Evolutionary conservation across 2,888 invertebrate species (phyloP), one percentile per base, ranked within the genome.

Genomic region (Apodemia hepburni): DNA sequence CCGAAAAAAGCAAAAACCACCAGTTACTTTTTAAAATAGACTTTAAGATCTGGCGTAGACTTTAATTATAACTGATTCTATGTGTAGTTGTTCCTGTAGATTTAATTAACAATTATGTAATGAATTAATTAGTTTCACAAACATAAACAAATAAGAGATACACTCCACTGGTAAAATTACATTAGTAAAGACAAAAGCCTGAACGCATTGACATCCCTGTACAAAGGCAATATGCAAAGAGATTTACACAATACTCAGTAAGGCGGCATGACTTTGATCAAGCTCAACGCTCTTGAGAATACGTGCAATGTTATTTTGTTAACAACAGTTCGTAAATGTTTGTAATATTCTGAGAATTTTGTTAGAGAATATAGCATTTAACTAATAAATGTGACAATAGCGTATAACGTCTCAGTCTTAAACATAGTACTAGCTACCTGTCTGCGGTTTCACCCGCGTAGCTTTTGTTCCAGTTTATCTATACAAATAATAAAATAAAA

Each of bases 241-340:
- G 47, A 62, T 58, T 61, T 61, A n/a, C 61, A 47, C 58, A 61
- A 61, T 61, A 29, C 61, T 57, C 42, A 54, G 18, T 38, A 57
- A 61, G 27, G 47, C 61, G 58, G 47, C 45, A 62, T 62, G 58
- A 47, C 58, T 58, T 62, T 58, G 58, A 62, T 62, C 49, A 47
- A 47, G 60, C 47, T 33, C 42, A 45, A 33, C 47, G 58, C 58
- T 29, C 17, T 22, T 58, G 47, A 58, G 58, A 47, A 58, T 58
- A 58, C 58, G 58, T 58, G 47, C 35, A 59, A 62, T 58, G 49
- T 49, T 35, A 62, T 47, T 62, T 62, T 62, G 62, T 62, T 47
- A 49, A 61, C 54, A 27, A 57, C 58, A 29, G 60, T 60, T 49
- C 45, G 61, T 62, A 33, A 57, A 29, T 57, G 54, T 57, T 57